phyloP scores from a whole-genome alignment of 2,888 invertebrate species.

The Vannuccia rotundouncinata region DNA sequence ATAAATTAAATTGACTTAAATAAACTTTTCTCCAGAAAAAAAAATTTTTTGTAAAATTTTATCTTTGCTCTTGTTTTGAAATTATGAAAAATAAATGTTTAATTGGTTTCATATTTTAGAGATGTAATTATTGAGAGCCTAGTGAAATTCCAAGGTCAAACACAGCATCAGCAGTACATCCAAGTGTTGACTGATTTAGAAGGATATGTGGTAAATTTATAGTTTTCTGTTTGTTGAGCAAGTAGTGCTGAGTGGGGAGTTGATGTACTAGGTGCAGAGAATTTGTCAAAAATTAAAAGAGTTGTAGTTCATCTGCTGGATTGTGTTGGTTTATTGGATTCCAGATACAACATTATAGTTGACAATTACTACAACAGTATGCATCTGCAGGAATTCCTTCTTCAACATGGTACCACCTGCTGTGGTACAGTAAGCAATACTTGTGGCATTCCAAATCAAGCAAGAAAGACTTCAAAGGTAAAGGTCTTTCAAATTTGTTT shows the following conservation, averaged over 20 bases:
- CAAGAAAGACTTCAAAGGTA: background rate
- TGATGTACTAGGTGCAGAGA: background rate
- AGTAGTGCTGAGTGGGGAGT: background rate
- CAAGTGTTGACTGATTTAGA: background rate
- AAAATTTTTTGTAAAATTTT: too few relatives aligned
- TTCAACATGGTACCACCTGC: background rate
- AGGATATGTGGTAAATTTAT: background rate
- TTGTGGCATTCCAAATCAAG: background rate
- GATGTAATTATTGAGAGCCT: constrained; percentile 13
- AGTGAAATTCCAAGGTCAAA: constrained; percentile 1
- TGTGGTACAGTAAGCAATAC: background rate
- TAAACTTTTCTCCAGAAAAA: too few relatives aligned
- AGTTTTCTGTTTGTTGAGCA: background rate
- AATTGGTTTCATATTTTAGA: too few relatives aligned
- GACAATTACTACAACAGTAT: background rate
- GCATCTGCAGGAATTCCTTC: background rate
- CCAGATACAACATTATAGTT: background rate
- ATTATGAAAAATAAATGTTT: background rate
- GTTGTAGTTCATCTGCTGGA: background rate
- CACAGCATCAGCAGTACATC: constrained; percentile 1
- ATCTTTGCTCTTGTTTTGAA: background rate
- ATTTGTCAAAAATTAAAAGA: background rate
- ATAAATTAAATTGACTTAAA: too few relatives aligned
- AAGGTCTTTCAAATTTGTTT: background rate
- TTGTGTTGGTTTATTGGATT: background rate